Evolutionary conservation across 2,888 invertebrate species (phyloP).

Genomic region (Dastarcus helophoroides): DNA sequence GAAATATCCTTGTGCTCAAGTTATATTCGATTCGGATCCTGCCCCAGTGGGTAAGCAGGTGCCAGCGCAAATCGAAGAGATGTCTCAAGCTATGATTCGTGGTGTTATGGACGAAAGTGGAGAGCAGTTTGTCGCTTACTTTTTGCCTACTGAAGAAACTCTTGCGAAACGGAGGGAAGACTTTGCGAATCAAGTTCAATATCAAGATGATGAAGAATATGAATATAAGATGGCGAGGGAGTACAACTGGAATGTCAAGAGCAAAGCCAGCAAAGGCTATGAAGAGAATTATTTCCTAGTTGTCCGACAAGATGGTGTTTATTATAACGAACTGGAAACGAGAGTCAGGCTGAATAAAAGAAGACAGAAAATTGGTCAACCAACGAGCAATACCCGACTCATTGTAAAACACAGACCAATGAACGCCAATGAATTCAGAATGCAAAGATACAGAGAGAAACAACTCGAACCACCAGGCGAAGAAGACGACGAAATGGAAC

Average conservation of each 20-base stretch:
- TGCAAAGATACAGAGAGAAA: conserved; percentile 75
- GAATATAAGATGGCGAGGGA: conserved; percentile 96
- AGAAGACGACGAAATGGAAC: conserved; percentile 8
- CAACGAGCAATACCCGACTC: conserved; percentile 65
- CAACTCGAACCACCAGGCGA: conserved; percentile 73
- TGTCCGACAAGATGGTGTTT: conserved; percentile 79
- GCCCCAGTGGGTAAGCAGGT: conserved; percentile 80
- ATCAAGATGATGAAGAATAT: conserved; percentile 84
- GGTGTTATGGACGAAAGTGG: conserved; percentile 99
- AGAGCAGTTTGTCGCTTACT: conserved; percentile 98
- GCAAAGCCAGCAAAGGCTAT: conserved; percentile 64
- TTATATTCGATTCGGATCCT: conserved; percentile 97
- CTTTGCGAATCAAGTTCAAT: conserved; percentile 60
- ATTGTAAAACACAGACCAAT: conserved; percentile 85
- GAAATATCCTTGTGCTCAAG: conserved; percentile 97
- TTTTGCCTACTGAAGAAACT: conserved; percentile 89
- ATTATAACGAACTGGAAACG: conserved; percentile 91
- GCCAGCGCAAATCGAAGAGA: conserved; percentile 86
- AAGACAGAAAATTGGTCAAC: conserved; percentile 58
- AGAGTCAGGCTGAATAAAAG: conserved; percentile 89
- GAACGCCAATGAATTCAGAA: conserved; percentile 71
- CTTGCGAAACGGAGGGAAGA: conserved; percentile 80
- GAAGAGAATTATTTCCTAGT: conserved; percentile 97
- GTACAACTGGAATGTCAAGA: conserved; percentile 99
- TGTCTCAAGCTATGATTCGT: conserved; percentile 98